Conservation (phyloP, 2,888 invertebrate species). For the Drosophila vallismaia region DNA sequence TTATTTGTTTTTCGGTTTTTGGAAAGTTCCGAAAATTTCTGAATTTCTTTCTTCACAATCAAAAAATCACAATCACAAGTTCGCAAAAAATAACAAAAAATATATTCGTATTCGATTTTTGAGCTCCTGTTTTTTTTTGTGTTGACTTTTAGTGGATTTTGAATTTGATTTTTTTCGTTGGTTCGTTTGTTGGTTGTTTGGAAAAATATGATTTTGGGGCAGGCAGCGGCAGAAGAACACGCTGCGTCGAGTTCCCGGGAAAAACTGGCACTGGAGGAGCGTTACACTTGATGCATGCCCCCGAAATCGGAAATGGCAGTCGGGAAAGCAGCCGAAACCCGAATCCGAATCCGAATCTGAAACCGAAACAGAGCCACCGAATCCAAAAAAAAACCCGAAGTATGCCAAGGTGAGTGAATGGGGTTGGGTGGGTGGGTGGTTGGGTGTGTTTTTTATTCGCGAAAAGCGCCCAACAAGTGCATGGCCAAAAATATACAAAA, state of each 20-base stretch:
- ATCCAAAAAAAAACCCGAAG: slow-evolving; percentile 28
- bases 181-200: slow-evolving; percentile 28
- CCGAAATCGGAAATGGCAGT: slow-evolving; percentile 18
- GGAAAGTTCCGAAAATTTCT: too few relatives aligned
- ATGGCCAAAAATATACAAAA: slow-evolving; percentile 40
- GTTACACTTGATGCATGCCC: slow-evolving; percentile 82
- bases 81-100: neutral
- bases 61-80: slow-evolving; percentile 6
- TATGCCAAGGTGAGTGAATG: slow-evolving; percentile 29
- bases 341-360: slow-evolving; percentile 23
- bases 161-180: slow-evolving; percentile 11
- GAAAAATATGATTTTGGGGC: slow-evolving; percentile 7
- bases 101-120: neutral
- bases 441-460: neutral
- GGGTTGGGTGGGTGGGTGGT: neutral
- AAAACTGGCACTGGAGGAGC: slow-evolving; percentile 84
- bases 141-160: slow-evolving; percentile 5
- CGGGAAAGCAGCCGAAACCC: slow-evolving; percentile 24
- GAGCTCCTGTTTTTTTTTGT: neutral
- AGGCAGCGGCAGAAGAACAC: slow-evolving; percentile 66
- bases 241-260: slow-evolving; percentile 83
- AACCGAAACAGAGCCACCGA: slow-evolving; percentile 23
- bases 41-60: neutral
- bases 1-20: too few relatives aligned
- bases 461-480: slow-evolving; percentile 59